Base-by-base conservation (phyloP, 2,888 invertebrate species). In the Dasysyrphus albostriatus region DNA sequence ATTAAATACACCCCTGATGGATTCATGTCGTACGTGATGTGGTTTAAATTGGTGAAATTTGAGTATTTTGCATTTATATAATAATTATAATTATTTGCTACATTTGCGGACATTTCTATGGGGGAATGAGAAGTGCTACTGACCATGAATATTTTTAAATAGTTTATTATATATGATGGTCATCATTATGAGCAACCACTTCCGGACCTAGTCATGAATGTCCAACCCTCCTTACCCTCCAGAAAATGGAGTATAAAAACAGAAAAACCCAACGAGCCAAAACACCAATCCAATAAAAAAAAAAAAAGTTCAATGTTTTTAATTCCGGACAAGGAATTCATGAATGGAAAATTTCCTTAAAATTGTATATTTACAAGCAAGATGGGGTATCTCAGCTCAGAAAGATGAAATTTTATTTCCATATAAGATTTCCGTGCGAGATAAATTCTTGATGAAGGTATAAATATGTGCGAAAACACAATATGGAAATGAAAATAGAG, bases 371-470 rank as follows among this genome's bases (percentile, higher is more conserved):
- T n/a, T n/a, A 24, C 42, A 42, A 34, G 10, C 24, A 24, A 3
- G 24, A 3, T 2, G 24, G 24, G 24, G 12, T 59, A 37, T 37
- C 7, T 1, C 10, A 59, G 19, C 29, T 32, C 14, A 9, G 2
- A 16, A 58, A 42, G 24, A 2, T 42, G 14, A 61, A 61, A 61
- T 61, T 42, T 14, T 61, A 42, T 61, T 42, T 61, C 29, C 61
- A 61, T 42, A 19, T 42, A 19, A 59, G 37, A 59, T 59, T 19
- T 37, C 59, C 37, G 32, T n/a, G 19, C 19, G 12, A 24, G 39
- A 59, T 59, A 59, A 39, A 6, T 24, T 42, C 24, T 42, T 24
- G 61, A 42, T 61, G 42, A 42, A 61, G 34, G 58, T 61, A 39
- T 14, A 61, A 42, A 42, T 42, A 61, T 61, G 42, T 42, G n/a